phyloP scores from a whole-genome alignment of 2,113 vertebrate genomes.

The Panthera tigris region DNA sequence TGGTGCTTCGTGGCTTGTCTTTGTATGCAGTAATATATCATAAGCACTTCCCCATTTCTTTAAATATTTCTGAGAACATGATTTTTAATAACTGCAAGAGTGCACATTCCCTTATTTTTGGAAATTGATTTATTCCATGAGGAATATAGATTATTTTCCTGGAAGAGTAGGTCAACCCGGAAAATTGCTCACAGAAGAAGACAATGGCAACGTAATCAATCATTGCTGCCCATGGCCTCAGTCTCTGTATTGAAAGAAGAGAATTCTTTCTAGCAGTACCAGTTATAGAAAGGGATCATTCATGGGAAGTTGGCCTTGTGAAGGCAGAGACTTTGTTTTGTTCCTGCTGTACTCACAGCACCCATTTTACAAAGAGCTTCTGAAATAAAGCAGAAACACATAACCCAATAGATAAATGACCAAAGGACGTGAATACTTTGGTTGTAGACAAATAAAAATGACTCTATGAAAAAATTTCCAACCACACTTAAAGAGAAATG shows the following conservation, averaged over 20 bases:
- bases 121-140: constrained; percentile 1
- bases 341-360: not conserved
- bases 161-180: not conserved
- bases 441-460: not conserved
- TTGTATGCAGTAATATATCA: not conserved
- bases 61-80: constrained; percentile 6
- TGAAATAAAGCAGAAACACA: not conserved
- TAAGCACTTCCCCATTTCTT: not conserved
- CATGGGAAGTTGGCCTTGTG: not conserved
- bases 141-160: constrained; percentile 6
- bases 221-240: not conserved
- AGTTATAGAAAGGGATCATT: not conserved
- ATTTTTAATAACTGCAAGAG: not conserved
- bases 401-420: not conserved
- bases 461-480: not conserved
- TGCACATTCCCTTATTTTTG: not conserved
- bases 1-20: not conserved
- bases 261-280: not conserved
- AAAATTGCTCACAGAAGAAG: constrained; percentile 4
- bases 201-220: not conserved
- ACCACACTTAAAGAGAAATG: not conserved
- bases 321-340: not conserved
- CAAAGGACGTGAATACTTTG: not conserved
- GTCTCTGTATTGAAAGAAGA: not conserved
- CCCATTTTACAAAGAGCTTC: not conserved